Conservation (phyloP, 2,113 vertebrate species). For the Semicossyphus pulcher region DNA sequence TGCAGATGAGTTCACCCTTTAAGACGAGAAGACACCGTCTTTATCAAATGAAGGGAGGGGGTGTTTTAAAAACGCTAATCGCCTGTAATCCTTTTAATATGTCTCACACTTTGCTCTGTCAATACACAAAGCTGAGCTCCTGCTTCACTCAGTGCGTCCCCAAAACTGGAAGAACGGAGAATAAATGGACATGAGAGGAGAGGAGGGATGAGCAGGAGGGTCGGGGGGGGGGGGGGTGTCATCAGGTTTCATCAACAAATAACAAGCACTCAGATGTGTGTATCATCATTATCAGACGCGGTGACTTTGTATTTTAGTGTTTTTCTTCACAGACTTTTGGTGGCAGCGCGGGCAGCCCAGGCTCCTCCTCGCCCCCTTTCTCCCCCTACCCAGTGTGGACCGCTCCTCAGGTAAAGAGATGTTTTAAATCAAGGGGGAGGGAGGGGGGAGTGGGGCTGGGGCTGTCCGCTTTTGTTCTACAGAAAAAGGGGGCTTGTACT, state of each 20-base stretch:
- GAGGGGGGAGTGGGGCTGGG: constrained; percentile 59
- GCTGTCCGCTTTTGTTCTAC: constrained; percentile 84
- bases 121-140: constrained; percentile 80
- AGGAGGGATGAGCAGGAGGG: neutral
- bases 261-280: neutral
- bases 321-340: neutral
- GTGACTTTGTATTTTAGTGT: neutral
- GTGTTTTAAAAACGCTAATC: constrained; percentile 77
- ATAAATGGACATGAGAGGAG: neutral
- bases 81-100: constrained; percentile 86
- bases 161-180: neutral
- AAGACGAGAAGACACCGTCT: constrained; percentile 35
- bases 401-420: constrained; percentile 82
- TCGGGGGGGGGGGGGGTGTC: neutral
- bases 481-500: constrained; percentile 85
- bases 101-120: constrained; percentile 80
- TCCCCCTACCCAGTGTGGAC: constrained; percentile 44
- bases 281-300: neutral
- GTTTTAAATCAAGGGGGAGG: constrained; percentile 65
- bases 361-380: constrained; percentile 49
- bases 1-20: neutral
- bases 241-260: neutral
- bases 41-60: constrained; percentile 40
- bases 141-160: constrained; percentile 2
- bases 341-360: constrained; percentile 5